phyloP scores from a whole-genome alignment of 2,797 vertebrate genomes.

The Sebastes paucispinis region DNA sequence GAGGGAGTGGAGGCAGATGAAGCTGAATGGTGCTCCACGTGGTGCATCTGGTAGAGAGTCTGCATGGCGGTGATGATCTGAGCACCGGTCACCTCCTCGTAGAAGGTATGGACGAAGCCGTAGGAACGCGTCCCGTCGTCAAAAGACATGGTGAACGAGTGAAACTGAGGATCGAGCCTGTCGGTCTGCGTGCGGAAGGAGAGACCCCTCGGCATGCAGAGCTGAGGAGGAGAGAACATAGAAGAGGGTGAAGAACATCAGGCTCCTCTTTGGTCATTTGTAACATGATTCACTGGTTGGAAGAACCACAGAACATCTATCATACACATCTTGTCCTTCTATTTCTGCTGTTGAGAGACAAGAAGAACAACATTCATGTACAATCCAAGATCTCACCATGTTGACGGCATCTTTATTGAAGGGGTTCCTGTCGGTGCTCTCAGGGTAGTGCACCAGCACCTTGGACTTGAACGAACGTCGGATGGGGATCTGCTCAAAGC shows the following conservation, averaged over 20 bases:
- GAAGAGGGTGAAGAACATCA: not conserved
- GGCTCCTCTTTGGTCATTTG: not conserved
- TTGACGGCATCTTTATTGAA: slow-evolving; percentile 96
- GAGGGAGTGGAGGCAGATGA: slow-evolving; percentile 82
- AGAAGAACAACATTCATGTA: not conserved
- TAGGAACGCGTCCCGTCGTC: slow-evolving; percentile 94
- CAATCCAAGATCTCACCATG: slow-evolving; percentile 85
- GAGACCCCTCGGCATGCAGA: slow-evolving; percentile 97
- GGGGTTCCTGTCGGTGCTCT: slow-evolving; percentile 93
- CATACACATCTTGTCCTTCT: not conserved
- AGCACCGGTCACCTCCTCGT: slow-evolving; percentile 92
- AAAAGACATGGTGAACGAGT: slow-evolving; percentile 91
- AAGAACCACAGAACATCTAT: not conserved
- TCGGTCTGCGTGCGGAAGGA: slow-evolving; percentile 93
- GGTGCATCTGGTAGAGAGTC: slow-evolving; percentile 96
- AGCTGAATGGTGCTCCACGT: slow-evolving; percentile 89
- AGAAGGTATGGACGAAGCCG: slow-evolving; percentile 96
- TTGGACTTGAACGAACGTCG: slow-evolving; percentile 97
- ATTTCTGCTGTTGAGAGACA: not conserved
- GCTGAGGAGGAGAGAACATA: slow-evolving; percentile 70
- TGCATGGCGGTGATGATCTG: slow-evolving; percentile 97
- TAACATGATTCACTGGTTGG: not conserved
- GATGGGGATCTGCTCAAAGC: slow-evolving; percentile 96
- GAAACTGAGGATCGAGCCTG: slow-evolving; percentile 88
- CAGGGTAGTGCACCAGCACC: slow-evolving; percentile 94